These are phyloP conservation scores for Onychostoma macrolepis DNA, from an alignment of 2,113 vertebrate genomes.

Conservation along the genomic window DNA sequence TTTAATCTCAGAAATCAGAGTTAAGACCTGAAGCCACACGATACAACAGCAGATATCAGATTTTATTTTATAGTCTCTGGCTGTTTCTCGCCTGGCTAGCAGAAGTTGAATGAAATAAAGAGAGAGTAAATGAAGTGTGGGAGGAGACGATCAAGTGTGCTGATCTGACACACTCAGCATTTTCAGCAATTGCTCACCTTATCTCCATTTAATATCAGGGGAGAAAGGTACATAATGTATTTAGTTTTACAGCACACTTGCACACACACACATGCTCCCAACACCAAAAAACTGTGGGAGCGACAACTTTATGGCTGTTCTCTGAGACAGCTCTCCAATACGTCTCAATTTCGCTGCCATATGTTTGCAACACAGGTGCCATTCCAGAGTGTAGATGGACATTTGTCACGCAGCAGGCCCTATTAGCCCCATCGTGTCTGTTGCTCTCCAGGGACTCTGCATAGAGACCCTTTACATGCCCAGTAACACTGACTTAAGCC, in stretches of 20 bases:
- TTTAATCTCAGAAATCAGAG: slow-evolving; percentile 1
- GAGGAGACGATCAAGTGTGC: slow-evolving; percentile 4
- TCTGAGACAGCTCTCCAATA: slow-evolving; percentile 44
- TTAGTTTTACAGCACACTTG: background rate
- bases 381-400: slow-evolving; percentile 31
- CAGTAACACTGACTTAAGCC: slow-evolving; percentile 42
- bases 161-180: slow-evolving; percentile 20
- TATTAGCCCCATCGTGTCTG: slow-evolving; percentile 17
- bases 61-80: background rate
- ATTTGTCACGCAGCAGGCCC: slow-evolving; percentile 45
- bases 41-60: background rate
- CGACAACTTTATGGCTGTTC: slow-evolving; percentile 41
- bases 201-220: slow-evolving; percentile 12
- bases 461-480: slow-evolving; percentile 40
- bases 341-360: slow-evolving; percentile 46
- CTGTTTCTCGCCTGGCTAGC: background rate
- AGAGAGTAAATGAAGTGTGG: slow-evolving; percentile 26
- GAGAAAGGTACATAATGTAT: background rate
- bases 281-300: slow-evolving; percentile 31
- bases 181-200: slow-evolving; percentile 11
- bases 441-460: slow-evolving; percentile 11
- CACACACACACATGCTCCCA: slow-evolving; percentile 36
- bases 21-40: background rate
- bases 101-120: slow-evolving; percentile 26
- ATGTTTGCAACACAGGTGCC: slow-evolving; percentile 54